Evolutionary conservation across 2,888 invertebrate species (phyloP).

Genomic region (Orthosia cruda): DNA sequence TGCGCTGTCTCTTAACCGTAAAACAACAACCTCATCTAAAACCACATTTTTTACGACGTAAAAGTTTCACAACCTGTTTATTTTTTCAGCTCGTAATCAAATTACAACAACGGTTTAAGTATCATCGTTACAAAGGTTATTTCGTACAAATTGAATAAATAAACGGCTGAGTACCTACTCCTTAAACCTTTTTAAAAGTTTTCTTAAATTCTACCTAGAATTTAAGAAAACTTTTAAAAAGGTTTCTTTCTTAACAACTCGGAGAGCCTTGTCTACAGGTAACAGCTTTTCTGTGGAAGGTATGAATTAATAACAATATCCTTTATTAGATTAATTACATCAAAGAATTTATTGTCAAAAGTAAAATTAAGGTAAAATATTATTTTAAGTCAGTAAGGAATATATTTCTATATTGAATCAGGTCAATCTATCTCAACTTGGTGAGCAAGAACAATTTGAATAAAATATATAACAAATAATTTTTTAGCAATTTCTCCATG

Average conservation of each 20-base stretch:
- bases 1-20: background rate
- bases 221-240: constrained; percentile 50
- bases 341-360: constrained; percentile 18
- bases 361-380: constrained; percentile 1
- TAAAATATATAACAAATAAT: background rate
- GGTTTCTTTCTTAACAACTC: constrained; percentile 55
- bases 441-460: constrained; percentile 4
- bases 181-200: no score
- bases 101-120: constrained; percentile 42
- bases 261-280: constrained; percentile 25
- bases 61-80: constrained; percentile 29
- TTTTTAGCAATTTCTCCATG: background rate
- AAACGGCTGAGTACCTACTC: constrained; percentile 49
- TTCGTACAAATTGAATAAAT: constrained; percentile 64
- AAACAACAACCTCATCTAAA: background rate
- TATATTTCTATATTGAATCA: constrained; percentile 24
- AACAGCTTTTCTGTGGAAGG: constrained; percentile 21
- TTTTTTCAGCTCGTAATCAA: constrained; percentile 37
- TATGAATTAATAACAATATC: constrained; percentile 48
- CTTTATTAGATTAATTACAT: constrained; percentile 46
- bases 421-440: constrained; percentile 24
- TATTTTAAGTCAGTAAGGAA: constrained; percentile 1
- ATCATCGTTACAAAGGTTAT: constrained; percentile 55
- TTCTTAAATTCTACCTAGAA: no score
- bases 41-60: constrained; percentile 12